Percentiles rank a stretch among this genome's conserved stretches.
Conservation (phyloP, 2,888 invertebrate species). For the Nomada fabriciana region DNA sequence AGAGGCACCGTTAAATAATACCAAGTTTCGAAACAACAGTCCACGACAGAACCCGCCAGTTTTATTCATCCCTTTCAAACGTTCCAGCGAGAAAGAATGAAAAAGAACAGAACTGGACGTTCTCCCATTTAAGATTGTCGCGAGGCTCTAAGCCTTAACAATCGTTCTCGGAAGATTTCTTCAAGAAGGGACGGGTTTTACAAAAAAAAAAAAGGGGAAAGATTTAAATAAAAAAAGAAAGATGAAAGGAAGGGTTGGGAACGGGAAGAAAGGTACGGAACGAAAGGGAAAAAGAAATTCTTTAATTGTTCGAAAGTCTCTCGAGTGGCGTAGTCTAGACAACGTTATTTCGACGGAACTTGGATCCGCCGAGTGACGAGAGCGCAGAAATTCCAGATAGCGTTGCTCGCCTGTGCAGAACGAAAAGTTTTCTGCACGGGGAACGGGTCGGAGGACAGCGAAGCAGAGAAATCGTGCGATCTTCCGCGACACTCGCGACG, state of each 20-base stretch:
- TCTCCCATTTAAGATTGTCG: slow-evolving; percentile 18
- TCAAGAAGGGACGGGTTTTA: slow-evolving; percentile 11
- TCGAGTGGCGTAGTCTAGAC: slow-evolving; percentile 6
- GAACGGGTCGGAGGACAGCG: background rate
- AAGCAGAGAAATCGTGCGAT: slow-evolving; percentile 21
- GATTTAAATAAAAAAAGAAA: background rate
- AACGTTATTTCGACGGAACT: slow-evolving; percentile 18
- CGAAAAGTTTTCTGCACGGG: slow-evolving; percentile 10
- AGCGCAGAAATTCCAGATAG: background rate
- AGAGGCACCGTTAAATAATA: slow-evolving; percentile 1
- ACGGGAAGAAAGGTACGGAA: background rate
- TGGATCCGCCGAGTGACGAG: background rate
- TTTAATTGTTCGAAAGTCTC: slow-evolving; percentile 29
- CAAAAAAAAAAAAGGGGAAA: background rate
- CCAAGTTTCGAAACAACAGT: background rate
- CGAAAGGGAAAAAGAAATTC: background rate
- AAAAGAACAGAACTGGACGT: slow-evolving; percentile 20
- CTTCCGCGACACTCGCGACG: slow-evolving; percentile 40
- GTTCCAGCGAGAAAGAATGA: no score
- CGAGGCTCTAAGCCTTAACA: slow-evolving; percentile 13
- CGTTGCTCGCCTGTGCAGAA: slow-evolving; percentile 12
- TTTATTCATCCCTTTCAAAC: slow-evolving; percentile 20
- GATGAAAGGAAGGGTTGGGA: no score
- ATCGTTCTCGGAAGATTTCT: slow-evolving; percentile 25
- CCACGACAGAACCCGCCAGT: background rate